Evolutionary conservation across 2,888 invertebrate genomes (phyloP).

Genomic region (Atrina japonica): DNA sequence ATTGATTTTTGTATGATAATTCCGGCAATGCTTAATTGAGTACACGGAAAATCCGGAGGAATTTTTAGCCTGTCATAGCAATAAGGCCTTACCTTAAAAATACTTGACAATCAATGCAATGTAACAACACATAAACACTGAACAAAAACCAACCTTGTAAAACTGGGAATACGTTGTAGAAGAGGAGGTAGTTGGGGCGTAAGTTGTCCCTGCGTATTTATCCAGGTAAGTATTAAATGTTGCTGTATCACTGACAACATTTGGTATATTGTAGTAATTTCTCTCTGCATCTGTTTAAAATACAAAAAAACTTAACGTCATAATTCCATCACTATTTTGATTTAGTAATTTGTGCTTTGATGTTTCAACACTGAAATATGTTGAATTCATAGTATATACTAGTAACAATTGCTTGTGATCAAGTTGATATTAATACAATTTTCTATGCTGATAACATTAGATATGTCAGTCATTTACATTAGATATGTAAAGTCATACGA

Average conservation of each 20-base stretch:
- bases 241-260: constrained; percentile 59
- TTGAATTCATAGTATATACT: neutral
- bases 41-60: too few species aligned
- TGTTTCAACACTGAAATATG: neutral
- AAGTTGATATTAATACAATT: too few species aligned
- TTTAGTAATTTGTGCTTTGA: neutral
- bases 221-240: constrained; percentile 63
- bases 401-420: too few species aligned
- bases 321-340: neutral
- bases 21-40: too few species aligned
- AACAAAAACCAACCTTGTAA: constrained; percentile 33
- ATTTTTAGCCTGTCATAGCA: too few species aligned
- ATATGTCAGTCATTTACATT: too few species aligned
- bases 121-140: too few species aligned
- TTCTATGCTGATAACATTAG: too few species aligned
- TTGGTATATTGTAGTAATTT: constrained; percentile 74
- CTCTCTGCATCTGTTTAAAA: constrained; percentile 73
- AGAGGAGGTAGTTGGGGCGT: constrained; percentile 44
- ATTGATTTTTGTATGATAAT: too few species aligned
- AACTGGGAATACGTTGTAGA: constrained; percentile 31
- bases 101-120: too few species aligned
- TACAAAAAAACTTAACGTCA: neutral
- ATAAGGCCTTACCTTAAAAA: too few species aligned
- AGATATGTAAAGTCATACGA: too few species aligned
- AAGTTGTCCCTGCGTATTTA: constrained; percentile 63